phyloP scores from a whole-genome alignment of 2,113 vertebrate species.

The Cnemophilus loriae region DNA sequence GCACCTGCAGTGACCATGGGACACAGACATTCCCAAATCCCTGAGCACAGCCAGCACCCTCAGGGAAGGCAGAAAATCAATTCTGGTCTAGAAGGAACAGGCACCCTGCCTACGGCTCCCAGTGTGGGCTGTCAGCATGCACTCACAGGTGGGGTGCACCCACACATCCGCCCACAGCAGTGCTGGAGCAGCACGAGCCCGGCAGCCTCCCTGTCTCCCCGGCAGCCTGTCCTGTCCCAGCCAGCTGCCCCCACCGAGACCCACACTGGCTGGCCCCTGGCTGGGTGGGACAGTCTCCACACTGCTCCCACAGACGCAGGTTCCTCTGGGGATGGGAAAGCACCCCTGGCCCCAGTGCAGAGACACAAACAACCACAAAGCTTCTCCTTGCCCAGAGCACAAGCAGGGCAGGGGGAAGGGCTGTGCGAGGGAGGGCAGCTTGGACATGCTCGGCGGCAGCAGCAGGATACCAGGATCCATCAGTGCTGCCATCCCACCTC shows the following conservation, averaged over 20 bases:
- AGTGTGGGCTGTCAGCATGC: fast-evolving
- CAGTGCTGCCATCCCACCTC: background rate
- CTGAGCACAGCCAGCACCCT: background rate
- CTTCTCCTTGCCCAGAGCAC: background rate
- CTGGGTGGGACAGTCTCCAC: background rate
- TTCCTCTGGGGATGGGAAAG: background rate
- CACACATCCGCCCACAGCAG: background rate
- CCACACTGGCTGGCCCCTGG: fast-evolving
- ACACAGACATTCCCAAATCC: fast-evolving
- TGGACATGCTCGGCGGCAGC: fast-evolving
- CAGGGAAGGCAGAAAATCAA: background rate
- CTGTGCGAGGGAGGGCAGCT: background rate
- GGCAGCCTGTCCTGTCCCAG: background rate
- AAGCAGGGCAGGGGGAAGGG: background rate
- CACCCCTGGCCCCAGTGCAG: background rate
- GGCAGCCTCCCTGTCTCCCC: background rate
- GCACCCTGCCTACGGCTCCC: background rate
- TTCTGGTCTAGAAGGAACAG: background rate
- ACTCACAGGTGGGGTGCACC: background rate
- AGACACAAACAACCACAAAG: background rate
- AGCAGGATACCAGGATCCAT: background rate
- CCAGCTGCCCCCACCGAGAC: too few species aligned
- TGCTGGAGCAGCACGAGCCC: background rate
- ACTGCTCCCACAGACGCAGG: background rate
- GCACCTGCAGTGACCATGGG: background rate